Evolutionary conservation across 2,888 invertebrate species (phyloP), one percentile per base, ranked within the genome.

Genomic region (Aspidiotus destructor): DNA sequence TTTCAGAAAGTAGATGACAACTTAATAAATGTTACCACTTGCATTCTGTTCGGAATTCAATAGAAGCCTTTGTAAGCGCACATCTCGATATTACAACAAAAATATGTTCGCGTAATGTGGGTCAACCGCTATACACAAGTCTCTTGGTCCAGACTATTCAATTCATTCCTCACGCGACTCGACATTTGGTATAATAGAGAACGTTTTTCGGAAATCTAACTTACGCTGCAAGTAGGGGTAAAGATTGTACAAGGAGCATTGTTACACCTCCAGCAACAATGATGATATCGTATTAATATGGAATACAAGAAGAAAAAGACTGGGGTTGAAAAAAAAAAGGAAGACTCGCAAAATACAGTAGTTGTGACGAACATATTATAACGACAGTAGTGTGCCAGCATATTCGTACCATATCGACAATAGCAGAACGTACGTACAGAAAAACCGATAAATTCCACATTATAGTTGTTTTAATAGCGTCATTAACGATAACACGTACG

Each of bases 401-500:
- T 28, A 28, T 28, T n/a, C n/a, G 5, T 28, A 28, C 28, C 28
- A 1, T 28, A 28, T 28, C 28, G 28, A 28, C 28, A 28, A 28
- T 28, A 28, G 28, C 28, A 28, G 28, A 28, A 28, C 28, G 28
- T 54, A n/a, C n/a, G 58, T 17, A 40, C 40, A 40, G 55, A 15
- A 42, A 42, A 41, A 55, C 64, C 57, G 40, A 57, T 57, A 41
- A 48, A 65, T 58, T 58, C 65, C 65, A 65, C 58, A 65, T 58
- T 42, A 63, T 63, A 58, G 17, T 65, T 57, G 65, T 58, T 65
- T 65, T 65, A 65, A 65, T 65, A 57, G 65, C 65, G 48, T 65
- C 65, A 65, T 65, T 65, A 65, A 65, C 65, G 58, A 65, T 65
- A 65, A 65, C 65, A 65, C 65, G 65, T 65, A 57, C 58, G 58